These are phyloP conservation scores for Maccullochella peelii DNA, from an alignment of 2,113 vertebrate genomes.

Conservation along the genomic window DNA sequence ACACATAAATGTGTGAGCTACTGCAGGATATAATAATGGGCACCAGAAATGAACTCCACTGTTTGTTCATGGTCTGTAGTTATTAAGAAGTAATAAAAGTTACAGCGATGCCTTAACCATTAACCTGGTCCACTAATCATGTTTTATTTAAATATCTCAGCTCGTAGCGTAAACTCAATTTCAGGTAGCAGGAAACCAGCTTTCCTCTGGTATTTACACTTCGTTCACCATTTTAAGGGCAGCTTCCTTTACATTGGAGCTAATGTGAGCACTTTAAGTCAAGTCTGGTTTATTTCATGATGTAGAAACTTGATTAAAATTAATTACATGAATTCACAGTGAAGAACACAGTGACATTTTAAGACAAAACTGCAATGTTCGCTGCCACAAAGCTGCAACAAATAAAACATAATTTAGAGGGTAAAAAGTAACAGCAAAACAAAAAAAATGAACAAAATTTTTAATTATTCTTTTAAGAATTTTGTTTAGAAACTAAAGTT, in stretches of 20 bases:
- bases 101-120: background rate
- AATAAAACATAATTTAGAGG: background rate
- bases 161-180: no score
- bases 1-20: background rate
- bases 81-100: background rate
- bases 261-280: background rate
- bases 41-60: background rate
- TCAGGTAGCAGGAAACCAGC: background rate
- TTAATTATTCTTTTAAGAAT: no score
- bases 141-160: background rate
- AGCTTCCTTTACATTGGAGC: background rate
- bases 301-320: no score
- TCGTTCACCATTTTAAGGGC: background rate
- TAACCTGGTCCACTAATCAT: background rate
- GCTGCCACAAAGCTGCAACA: no score
- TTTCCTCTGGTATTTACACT: background rate
- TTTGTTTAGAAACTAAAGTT: no score
- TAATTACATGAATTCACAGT: background rate
- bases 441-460: no score
- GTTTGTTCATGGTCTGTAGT: background rate
- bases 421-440: background rate
- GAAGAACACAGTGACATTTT: background rate
- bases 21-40: background rate
- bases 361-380: background rate
- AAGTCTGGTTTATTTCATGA: background rate